Evolutionary conservation across 37 sponge, comb jelly and placozoan genomes (phyloP).

Genomic region (Diacarnus erythraeanus): DNA sequence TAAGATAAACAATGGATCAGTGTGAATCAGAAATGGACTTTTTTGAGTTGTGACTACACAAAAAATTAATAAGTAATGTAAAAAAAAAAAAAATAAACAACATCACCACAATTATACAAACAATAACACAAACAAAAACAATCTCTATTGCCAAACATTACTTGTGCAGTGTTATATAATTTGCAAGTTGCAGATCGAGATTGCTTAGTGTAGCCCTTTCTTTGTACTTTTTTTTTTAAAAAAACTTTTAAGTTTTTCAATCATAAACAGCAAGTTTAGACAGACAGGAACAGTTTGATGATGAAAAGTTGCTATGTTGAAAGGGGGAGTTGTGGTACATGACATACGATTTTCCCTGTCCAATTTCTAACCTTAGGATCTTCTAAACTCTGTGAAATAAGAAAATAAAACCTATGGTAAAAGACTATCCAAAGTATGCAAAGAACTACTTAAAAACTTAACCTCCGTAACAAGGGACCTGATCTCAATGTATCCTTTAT

Average conservation of each 20-base stretch:
- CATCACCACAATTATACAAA: conserved; percentile 3
- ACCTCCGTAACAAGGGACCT: too few relatives aligned
- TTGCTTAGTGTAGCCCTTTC: not conserved
- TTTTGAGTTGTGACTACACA: not conserved
- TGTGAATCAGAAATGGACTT: not conserved
- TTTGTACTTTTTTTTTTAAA: not conserved
- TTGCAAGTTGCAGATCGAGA: not conserved
- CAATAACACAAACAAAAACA: too few relatives aligned
- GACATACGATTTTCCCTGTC: conserved; percentile 26
- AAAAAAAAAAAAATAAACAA: not conserved
- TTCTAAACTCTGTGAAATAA: conserved; percentile 25
- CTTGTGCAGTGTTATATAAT: not conserved
- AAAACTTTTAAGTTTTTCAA: not conserved
- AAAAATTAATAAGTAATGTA: not conserved
- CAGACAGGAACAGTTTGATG: not conserved
- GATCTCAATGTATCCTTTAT: too few relatives aligned
- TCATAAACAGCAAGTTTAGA: not conserved
- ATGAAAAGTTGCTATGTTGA: not conserved
- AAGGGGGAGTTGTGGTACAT: conserved; percentile 24
- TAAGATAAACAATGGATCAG: not conserved
- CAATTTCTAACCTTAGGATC: conserved; percentile 31
- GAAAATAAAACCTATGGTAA: too few relatives aligned
- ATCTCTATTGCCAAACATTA: too few relatives aligned
- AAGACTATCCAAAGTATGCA: too few relatives aligned
- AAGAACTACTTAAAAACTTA: too few relatives aligned